Percentiles rank a stretch among this genome's conserved stretches.
Evolutionary conservation across 2,797 vertebrate species (phyloP).

Genomic region (Chiroxiphia lanceolata): DNA sequence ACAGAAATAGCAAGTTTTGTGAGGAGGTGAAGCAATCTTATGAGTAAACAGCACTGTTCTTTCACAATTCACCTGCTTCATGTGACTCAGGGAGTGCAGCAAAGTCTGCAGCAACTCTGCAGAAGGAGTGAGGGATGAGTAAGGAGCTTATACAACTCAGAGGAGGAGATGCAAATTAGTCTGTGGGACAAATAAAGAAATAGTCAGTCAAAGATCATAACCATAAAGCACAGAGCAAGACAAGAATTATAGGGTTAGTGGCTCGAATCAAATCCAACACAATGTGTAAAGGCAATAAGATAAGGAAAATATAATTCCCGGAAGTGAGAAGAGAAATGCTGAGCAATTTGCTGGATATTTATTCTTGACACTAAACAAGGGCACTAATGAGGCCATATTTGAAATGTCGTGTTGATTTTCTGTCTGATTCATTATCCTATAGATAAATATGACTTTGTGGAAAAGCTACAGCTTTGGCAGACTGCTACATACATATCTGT

Average conservation of each 20-base stretch:
- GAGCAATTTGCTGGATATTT: neutral
- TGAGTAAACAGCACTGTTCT: neutral
- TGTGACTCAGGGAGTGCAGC: neutral
- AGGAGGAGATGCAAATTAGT: neutral
- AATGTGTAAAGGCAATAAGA: neutral
- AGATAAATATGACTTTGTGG: conserved; percentile 15
- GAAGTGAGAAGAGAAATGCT: conserved; percentile 3
- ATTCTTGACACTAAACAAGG: conserved; percentile 37
- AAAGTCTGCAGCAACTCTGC: neutral
- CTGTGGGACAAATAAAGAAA: neutral
- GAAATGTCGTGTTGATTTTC: conserved; percentile 8
- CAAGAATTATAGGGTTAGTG: neutral
- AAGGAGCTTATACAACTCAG: neutral
- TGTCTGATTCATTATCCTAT: conserved; percentile 33
- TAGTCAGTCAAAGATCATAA: neutral
- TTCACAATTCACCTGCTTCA: neutral
- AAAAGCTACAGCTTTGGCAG: conserved; percentile 3
- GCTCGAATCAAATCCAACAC: neutral
- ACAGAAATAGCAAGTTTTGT: neutral
- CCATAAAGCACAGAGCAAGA: neutral
- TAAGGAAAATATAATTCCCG: neutral
- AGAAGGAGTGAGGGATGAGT: neutral
- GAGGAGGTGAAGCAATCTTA: neutral
- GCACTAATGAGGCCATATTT: conserved; percentile 36
- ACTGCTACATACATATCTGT: neutral